These are phyloP conservation scores for Dastarcus helophoroides DNA, from an alignment of 2,888 invertebrate species.

Conservation along the genomic window DNA sequence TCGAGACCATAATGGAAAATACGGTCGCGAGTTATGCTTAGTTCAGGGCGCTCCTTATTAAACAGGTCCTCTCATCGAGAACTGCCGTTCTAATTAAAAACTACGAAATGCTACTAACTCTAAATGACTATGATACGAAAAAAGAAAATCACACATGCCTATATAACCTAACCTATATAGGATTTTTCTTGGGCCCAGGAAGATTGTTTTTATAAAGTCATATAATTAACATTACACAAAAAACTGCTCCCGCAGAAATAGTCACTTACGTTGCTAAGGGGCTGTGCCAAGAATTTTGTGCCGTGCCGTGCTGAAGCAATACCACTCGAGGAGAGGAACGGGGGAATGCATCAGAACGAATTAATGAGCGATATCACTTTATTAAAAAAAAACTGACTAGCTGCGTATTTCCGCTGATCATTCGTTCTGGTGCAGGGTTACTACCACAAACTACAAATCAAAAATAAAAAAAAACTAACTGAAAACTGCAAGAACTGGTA, in stretches of 20 bases:
- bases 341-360: conserved; percentile 5
- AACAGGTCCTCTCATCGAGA: conserved; percentile 8
- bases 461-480: conserved; percentile 47
- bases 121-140: conserved; percentile 38
- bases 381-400: too few species aligned
- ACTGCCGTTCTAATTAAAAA: conserved; percentile 20
- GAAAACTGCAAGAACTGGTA: conserved; percentile 62
- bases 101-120: conserved; percentile 30
- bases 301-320: conserved; percentile 30
- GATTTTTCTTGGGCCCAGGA: conserved; percentile 40
- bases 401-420: too few species aligned
- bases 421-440: conserved; percentile 3
- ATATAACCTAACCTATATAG: conserved; percentile 30
- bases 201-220: conserved; percentile 33
- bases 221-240: conserved; percentile 24
- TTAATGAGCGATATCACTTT: too few species aligned
- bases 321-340: conserved; percentile 1
- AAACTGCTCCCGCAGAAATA: conserved; percentile 30
- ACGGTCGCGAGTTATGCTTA: conserved; percentile 16
- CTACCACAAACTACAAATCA: conserved; percentile 19
- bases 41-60: conserved; percentile 8
- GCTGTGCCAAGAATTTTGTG: conserved; percentile 10
- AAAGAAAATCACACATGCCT: conserved; percentile 40
- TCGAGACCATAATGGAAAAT: too few species aligned
- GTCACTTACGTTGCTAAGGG: conserved; percentile 28